Percentiles rank a stretch among this genome's conserved stretches.
Evolutionary conservation across 2,113 vertebrate genomes (phyloP).

Genomic region (Paratilapia polleni): DNA sequence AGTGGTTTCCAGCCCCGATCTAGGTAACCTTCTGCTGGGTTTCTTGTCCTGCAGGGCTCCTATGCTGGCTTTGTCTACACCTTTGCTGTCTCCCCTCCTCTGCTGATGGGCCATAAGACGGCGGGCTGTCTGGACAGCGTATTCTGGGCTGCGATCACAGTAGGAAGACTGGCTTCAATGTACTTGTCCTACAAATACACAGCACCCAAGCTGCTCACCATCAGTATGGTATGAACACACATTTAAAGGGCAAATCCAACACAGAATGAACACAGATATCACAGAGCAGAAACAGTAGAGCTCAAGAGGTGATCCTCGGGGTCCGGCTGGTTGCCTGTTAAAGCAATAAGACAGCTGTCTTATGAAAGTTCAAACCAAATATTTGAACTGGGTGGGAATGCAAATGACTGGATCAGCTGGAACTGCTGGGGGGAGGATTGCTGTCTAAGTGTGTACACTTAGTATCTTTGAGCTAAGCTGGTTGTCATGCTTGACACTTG

Average conservation of each 20-base stretch:
- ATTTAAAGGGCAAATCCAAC: not conserved
- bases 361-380: constrained; percentile 14
- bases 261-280: not conserved
- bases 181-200: constrained; percentile 86
- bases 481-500: not conserved
- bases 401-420: not conserved
- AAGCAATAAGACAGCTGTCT: not conserved
- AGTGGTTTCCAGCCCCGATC: not conserved
- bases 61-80: constrained; percentile 94
- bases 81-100: constrained; percentile 87
- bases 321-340: not conserved
- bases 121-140: constrained; percentile 91
- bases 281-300: not conserved
- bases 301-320: not conserved
- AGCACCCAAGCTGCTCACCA: constrained; percentile 83
- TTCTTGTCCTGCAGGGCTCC: constrained; percentile 81
- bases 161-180: constrained; percentile 90
- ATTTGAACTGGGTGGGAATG: constrained; percentile 38
- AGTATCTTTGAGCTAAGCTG: not conserved
- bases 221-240: constrained; percentile 85
- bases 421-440: not conserved
- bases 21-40: not conserved
- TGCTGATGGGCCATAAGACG: constrained; percentile 85
- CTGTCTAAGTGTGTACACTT: not conserved
- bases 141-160: constrained; percentile 93